These are phyloP conservation scores for Hydrolagus colliei DNA, from an alignment of 2,797 vertebrate species.

Conservation along the genomic window DNA sequence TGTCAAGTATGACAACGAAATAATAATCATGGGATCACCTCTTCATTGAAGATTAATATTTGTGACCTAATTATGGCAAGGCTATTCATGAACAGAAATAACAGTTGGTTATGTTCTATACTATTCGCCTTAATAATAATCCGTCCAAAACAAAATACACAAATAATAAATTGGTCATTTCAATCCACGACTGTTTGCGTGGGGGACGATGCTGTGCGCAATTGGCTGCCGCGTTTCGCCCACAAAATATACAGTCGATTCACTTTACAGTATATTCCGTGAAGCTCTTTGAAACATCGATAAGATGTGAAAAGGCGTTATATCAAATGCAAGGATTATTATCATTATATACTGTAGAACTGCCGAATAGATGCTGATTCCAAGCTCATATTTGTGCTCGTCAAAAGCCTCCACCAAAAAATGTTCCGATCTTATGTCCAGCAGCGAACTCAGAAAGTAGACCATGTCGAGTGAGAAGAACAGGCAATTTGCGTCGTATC, in stretches of 20 bases:
- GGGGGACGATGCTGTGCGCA: too few species aligned
- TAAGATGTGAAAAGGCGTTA: too few species aligned
- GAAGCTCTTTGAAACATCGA: too few species aligned
- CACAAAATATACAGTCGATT: too few species aligned
- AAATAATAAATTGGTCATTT: too few species aligned
- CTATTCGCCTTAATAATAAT: too few species aligned
- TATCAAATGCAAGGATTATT: too few species aligned
- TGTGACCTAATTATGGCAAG: constrained; percentile 16
- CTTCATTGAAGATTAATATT: constrained; percentile 12
- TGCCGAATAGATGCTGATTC: background rate
- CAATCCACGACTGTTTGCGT: too few species aligned
- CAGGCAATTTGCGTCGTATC: background rate
- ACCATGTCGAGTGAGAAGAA: background rate
- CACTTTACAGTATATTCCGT: too few species aligned
- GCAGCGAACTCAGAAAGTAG: background rate
- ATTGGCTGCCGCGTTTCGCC: too few species aligned
- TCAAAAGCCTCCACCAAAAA: background rate
- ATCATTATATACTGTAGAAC: background rate
- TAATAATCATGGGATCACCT: background rate
- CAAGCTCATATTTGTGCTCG: background rate
- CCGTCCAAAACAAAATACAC: too few species aligned
- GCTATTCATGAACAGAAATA: background rate
- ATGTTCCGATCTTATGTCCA: background rate
- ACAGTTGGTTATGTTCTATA: too few species aligned
- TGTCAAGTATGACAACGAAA: background rate